Evolutionary conservation across 2,888 invertebrate genomes (phyloP).

Genomic region (Steinernema hermaphroditum): DNA sequence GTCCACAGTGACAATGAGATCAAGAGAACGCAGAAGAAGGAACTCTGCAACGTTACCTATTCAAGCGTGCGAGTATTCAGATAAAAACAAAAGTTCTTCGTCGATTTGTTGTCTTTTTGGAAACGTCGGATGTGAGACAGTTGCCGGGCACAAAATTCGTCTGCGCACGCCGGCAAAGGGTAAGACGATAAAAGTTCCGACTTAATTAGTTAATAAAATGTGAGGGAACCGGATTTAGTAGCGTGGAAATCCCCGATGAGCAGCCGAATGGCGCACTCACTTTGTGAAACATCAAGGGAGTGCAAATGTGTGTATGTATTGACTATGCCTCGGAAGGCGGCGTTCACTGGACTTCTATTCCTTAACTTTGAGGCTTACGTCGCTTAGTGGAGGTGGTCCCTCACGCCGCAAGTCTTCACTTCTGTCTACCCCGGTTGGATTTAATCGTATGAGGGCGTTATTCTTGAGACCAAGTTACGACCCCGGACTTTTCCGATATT

Average conservation of each 20-base stretch:
- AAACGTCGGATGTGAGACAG: too few relatives aligned
- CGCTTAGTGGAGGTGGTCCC: not conserved
- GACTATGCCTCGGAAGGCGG: not conserved
- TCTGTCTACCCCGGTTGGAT: not conserved
- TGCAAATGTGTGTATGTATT: not conserved
- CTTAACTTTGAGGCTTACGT: not conserved
- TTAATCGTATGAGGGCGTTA: not conserved
- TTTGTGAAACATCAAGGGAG: conserved; percentile 7
- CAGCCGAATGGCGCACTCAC: not conserved
- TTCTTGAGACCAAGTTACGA: conserved; percentile 3
- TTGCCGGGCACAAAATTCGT: too few relatives aligned
- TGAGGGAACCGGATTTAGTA: not conserved
- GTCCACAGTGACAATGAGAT: not conserved
- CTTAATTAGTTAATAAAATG: not conserved
- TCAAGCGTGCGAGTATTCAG: too few relatives aligned
- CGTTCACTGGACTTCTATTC: not conserved
- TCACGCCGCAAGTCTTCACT: not conserved
- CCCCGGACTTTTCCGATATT: conserved; percentile 24
- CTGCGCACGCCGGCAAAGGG: too few relatives aligned
- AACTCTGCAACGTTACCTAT: too few relatives aligned
- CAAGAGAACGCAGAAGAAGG: not conserved
- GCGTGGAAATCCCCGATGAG: not conserved
- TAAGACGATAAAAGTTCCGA: too few relatives aligned
- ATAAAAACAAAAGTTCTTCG: too few relatives aligned
- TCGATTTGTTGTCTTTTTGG: too few relatives aligned